Conservation (phyloP, 1,140 invertebrate genomes). For the Neuroterus valhalla region DNA sequence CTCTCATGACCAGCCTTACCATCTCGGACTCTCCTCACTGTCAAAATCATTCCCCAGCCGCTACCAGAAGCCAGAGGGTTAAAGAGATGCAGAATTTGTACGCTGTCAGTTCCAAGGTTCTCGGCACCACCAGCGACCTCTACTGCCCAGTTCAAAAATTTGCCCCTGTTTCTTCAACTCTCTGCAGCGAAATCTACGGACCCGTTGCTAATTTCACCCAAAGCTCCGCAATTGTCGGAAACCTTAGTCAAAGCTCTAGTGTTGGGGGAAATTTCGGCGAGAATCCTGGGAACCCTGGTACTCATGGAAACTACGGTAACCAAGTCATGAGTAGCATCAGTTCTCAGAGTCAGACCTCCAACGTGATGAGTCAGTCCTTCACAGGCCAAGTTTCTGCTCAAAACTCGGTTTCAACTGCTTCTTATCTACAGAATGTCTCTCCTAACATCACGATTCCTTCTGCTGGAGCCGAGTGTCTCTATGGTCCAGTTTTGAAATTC, state of each 20-base stretch:
- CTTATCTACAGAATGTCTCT: neutral
- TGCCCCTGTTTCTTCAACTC: conserved; percentile 38
- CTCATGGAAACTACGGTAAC: neutral
- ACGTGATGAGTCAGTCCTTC: neutral
- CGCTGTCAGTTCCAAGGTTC: conserved; percentile 61
- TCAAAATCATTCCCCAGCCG: conserved; percentile 60
- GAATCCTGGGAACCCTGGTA: conserved; percentile 56
- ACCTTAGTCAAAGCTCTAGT: conserved; percentile 67
- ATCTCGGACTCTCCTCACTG: conserved; percentile 53
- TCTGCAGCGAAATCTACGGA: conserved; percentile 67
- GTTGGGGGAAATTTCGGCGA: conserved; percentile 60
- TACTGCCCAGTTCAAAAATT: conserved; percentile 67
- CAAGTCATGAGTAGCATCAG: neutral
- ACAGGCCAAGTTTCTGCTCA: neutral
- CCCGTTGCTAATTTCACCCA: conserved; percentile 71
- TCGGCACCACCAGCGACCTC: conserved; percentile 56
- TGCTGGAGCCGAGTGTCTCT: conserved; percentile 62
- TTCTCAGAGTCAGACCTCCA: neutral
- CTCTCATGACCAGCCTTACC: conserved; percentile 65
- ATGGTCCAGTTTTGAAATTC: conserved; percentile 72
- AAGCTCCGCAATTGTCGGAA: conserved; percentile 70
- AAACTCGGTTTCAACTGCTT: neutral
- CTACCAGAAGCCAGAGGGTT: conserved; percentile 62
- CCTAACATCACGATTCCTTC: conserved; percentile 37
- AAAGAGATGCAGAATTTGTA: conserved; percentile 71